phyloP scores from a whole-genome alignment of 2,888 invertebrate species.

The Caenorhabditis macrosperma region DNA sequence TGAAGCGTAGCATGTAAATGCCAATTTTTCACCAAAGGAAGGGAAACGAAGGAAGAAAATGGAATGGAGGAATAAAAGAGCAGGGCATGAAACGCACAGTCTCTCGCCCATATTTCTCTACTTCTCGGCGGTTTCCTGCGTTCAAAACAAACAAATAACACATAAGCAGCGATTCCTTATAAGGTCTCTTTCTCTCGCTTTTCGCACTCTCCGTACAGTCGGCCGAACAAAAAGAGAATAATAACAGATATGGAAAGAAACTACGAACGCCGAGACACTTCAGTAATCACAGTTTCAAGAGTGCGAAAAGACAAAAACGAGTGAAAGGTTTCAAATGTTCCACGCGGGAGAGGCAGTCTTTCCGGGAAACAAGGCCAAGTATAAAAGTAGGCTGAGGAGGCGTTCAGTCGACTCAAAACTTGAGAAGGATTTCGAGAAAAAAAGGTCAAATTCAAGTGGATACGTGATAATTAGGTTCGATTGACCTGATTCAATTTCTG shows the following conservation, averaged over 20 bases:
- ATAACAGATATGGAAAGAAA: background rate
- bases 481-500: background rate
- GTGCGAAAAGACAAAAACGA: background rate
- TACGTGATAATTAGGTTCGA: constrained; percentile 14
- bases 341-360: no score
- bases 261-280: no score
- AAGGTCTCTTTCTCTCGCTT: constrained; percentile 6
- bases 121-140: constrained; percentile 9
- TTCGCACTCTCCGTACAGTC: constrained; percentile 10
- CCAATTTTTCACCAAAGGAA: background rate
- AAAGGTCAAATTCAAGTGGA: background rate
- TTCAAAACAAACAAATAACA: constrained; percentile 52
- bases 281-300: background rate
- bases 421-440: background rate
- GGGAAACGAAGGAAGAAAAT: background rate
- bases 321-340: constrained; percentile 1
- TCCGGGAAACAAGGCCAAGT: constrained; percentile 9
- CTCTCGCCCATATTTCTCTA: constrained; percentile 15
- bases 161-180: constrained; percentile 40
- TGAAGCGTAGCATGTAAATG: no score
- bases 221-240: background rate
- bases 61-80: constrained; percentile 2
- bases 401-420: background rate
- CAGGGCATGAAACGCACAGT: constrained; percentile 28
- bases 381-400: constrained; percentile 16